A percentile compares a stretch with the other conserved stretches of the same genome.
These are phyloP conservation scores for Ellobius talpinus DNA, from an alignment of 2,113 vertebrate genomes.

Conservation along the genomic window DNA sequence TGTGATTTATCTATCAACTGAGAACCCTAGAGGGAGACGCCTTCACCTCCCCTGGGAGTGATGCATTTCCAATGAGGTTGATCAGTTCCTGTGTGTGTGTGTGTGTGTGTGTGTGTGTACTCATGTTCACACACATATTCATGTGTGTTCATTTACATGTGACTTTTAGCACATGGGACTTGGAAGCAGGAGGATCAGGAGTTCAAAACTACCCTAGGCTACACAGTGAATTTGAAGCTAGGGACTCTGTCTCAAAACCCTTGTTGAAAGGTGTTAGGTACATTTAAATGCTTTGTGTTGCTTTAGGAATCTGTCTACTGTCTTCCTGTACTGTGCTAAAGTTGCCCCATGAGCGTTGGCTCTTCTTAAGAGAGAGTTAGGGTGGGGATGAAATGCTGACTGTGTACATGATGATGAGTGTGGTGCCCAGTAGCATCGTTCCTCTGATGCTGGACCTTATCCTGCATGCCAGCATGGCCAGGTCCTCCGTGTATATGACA, in stretches of 20 bases:
- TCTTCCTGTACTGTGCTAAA: neutral
- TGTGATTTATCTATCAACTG: neutral
- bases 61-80: neutral
- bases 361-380: neutral
- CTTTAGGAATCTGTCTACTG: neutral
- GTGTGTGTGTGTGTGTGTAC: neutral
- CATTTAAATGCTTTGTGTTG: neutral
- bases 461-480: conserved; percentile 69
- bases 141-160: neutral
- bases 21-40: neutral
- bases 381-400: neutral
- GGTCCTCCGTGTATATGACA: conserved; percentile 64
- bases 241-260: too few species aligned
- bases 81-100: neutral
- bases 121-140: neutral
- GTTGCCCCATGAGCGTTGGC: neutral
- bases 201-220: neutral
- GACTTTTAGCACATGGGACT: too few species aligned
- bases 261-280: neutral
- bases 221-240: neutral
- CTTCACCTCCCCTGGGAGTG: neutral
- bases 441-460: conserved; percentile 60
- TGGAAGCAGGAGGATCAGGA: neutral
- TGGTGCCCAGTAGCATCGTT: conserved; percentile 56
- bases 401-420: neutral